These are phyloP conservation scores for Orcinus orca DNA, from an alignment of 2,113 vertebrate species.

Conservation along the genomic window DNA sequence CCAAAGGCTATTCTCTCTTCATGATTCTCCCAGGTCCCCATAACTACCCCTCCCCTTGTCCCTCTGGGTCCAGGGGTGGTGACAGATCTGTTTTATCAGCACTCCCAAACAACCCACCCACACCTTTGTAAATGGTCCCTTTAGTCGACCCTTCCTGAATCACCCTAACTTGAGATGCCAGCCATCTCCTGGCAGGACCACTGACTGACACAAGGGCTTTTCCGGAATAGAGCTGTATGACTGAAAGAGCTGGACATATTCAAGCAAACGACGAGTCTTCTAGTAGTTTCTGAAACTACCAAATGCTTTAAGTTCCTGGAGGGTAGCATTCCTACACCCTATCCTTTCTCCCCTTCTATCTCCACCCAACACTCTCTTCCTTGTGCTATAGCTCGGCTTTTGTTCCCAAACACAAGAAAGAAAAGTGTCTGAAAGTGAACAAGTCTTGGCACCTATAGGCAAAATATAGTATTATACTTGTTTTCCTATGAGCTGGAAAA, in stretches of 20 bases:
- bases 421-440: slow-evolving; percentile 5
- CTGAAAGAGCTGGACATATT: neutral
- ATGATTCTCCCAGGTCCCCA: neutral
- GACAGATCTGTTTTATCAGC: neutral
- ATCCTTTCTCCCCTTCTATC: neutral
- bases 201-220: neutral
- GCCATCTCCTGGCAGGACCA: accelerated
- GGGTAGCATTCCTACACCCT: neutral
- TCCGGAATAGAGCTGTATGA: neutral
- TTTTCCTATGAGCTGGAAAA: neutral
- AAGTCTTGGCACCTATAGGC: neutral
- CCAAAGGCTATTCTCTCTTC: neutral
- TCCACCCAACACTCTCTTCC: neutral
- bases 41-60: neutral
- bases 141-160: neutral
- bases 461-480: slow-evolving; percentile 9
- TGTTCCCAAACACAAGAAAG: neutral
- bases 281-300: neutral
- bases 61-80: neutral
- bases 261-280: neutral
- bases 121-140: neutral
- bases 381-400: neutral
- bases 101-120: neutral
- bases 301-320: neutral
- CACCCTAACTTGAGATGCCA: neutral